Base-by-base conservation (phyloP, 2,888 invertebrate species). In the Cheilosia vulpina region DNA sequence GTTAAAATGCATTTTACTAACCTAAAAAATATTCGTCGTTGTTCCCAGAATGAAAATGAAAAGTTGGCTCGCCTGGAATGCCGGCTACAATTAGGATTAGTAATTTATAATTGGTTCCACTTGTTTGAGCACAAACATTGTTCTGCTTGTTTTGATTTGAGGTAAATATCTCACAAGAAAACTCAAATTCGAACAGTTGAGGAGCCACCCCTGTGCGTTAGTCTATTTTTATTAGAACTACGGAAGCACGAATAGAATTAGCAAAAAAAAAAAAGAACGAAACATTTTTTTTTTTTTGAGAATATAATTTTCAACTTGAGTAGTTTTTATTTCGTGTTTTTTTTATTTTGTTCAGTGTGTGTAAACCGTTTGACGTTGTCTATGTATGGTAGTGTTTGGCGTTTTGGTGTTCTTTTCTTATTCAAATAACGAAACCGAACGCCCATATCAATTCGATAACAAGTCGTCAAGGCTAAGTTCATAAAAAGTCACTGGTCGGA, bases 401-500 rank as follows among this genome's bases (percentile, higher is more conserved):
- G 41, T 38, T 69, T 81, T 31, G 41, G 15, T 55, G 34, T 76
- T 81, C 52, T 60, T 62, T 58, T 84, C 50, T 41, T 69, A 75
- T 84, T 79, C 68, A 63, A 34, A 73, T 58, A 52, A 75, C 65
- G 58, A 72, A 62, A 68, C 73, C 53, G 17, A 68, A 68, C 71
- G 65, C 73, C 66, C 84, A 84, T 75, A 71, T 66, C 69, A 84
- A 65, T 80, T 75, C 80, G 80, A 80, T 80, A 84, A 76, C 69
- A 80, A 84, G 65, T 75, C 80, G 75, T 71, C 84, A 84, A 84
- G 84, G 84, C 80, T 84, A 80, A 84, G 84, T 80, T 80, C 80
- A 80, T 80, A 75, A 80, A 83, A 71, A 69, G n/a, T 55, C 38
- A 27, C 50, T 50, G 63, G 47, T 21, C 65, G 13, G 45, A 21